Evolutionary conservation across 2,888 invertebrate species (phyloP).

Genomic region (Pyrochroa serraticornis): DNA sequence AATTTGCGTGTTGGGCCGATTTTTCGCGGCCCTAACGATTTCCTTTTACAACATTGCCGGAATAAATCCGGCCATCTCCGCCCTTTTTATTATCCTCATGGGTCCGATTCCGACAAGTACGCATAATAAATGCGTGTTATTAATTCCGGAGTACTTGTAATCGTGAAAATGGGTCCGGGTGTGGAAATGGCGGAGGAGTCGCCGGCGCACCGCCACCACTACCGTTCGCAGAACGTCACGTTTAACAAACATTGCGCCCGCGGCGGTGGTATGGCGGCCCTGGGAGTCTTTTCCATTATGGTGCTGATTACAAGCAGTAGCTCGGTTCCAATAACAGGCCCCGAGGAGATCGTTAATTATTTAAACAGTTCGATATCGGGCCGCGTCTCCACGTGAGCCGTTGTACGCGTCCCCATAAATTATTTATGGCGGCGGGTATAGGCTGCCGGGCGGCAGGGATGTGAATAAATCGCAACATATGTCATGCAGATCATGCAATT

Average conservation of each 20-base stretch:
- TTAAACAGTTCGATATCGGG: constrained; percentile 40
- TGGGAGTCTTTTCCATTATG: constrained; percentile 33
- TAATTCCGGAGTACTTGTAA: constrained; percentile 21
- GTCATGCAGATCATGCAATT: constrained; percentile 16
- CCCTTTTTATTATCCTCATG: constrained; percentile 36
- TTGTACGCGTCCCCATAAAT: constrained; percentile 32
- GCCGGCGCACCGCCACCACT: too few species aligned
- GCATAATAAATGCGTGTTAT: constrained; percentile 39
- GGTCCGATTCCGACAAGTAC: constrained; percentile 35
- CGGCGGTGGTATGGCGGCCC: constrained; percentile 31
- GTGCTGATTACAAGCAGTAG: constrained; percentile 33
- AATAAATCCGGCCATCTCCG: constrained; percentile 8
- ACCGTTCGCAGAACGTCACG: constrained; percentile 37
- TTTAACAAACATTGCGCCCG: constrained; percentile 46
- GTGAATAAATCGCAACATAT: constrained; percentile 17
- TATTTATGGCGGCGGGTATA: constrained; percentile 27
- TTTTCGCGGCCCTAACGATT: not conserved
- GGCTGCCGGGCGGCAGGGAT: constrained; percentile 17
- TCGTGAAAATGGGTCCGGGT: constrained; percentile 21
- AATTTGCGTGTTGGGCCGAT: too few species aligned
- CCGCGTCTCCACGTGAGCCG: constrained; percentile 34
- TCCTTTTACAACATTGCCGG: not conserved
- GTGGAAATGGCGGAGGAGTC: constrained; percentile 13
- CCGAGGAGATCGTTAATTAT: constrained; percentile 36
- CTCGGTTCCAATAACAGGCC: constrained; percentile 31